These are phyloP conservation scores for Brachypodius melanocephalos DNA, from an alignment of 2,113 vertebrate species.

Conservation along the genomic window DNA sequence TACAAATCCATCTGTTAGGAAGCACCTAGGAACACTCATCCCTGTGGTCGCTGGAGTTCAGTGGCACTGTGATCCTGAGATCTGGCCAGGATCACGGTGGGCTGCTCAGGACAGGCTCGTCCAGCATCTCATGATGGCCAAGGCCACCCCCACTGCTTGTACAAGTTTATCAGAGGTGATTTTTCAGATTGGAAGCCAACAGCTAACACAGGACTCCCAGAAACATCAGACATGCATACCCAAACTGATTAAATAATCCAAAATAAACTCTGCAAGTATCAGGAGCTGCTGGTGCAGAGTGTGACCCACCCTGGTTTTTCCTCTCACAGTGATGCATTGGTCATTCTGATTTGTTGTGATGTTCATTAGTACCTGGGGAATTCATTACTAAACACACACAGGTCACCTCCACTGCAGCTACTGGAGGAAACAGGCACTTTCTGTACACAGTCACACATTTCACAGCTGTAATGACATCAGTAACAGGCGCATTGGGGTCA, in stretches of 20 bases:
- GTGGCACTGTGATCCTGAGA: fast-evolving
- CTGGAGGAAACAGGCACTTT: slow-evolving; percentile 32
- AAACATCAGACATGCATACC: background rate
- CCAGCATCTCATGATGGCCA: fast-evolving
- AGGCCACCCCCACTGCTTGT: background rate
- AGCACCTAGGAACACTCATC: fast-evolving
- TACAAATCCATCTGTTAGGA: background rate
- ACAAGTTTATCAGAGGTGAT: background rate
- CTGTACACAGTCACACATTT: slow-evolving; percentile 8
- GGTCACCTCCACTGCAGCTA: slow-evolving; percentile 19
- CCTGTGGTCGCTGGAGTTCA: fast-evolving
- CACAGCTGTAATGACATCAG: slow-evolving; percentile 24
- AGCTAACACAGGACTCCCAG: background rate
- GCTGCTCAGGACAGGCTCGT: background rate
- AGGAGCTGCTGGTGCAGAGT: background rate
- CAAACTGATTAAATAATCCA: background rate
- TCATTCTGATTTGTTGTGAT: slow-evolving; percentile 28
- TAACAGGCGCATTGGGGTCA: background rate
- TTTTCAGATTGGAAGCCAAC: background rate
- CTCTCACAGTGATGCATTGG: background rate
- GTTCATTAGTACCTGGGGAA: slow-evolving; percentile 62
- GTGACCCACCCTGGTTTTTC: background rate
- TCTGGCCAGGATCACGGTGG: background rate
- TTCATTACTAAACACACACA: slow-evolving; percentile 12
- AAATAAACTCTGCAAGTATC: background rate